Evolutionary conservation across 2,113 vertebrate genomes (phyloP).

Genomic region (Sander vitreus): DNA sequence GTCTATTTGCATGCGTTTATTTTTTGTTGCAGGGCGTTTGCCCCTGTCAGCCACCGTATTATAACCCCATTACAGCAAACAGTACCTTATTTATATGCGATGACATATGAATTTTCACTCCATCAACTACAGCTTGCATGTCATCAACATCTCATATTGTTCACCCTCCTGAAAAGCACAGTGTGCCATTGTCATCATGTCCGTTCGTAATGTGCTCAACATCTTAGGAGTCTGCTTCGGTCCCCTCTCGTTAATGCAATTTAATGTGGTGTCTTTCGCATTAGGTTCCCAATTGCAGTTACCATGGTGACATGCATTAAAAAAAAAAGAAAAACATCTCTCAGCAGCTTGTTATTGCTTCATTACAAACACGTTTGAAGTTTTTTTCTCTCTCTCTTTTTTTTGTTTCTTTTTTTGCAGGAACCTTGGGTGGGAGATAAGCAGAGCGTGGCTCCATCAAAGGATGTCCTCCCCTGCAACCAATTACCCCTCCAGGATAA

Average conservation of each 20-base stretch:
- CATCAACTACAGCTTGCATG: not conserved
- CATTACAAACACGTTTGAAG: slow-evolving; percentile 76
- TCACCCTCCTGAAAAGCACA: slow-evolving; percentile 37
- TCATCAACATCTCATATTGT: slow-evolving; percentile 24
- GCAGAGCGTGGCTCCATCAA: slow-evolving; percentile 67
- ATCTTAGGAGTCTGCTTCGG: slow-evolving; percentile 7
- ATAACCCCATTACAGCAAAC: not conserved
- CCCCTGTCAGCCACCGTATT: too few relatives aligned
- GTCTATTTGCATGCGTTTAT: too few relatives aligned
- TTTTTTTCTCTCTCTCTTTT: slow-evolving; percentile 29
- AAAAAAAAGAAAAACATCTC: slow-evolving; percentile 44
- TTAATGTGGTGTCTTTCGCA: slow-evolving; percentile 55
- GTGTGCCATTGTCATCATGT: slow-evolving; percentile 24
- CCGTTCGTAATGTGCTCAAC: slow-evolving; percentile 25
- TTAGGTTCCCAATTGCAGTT: slow-evolving; percentile 53
- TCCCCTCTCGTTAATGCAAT: slow-evolving; percentile 58
- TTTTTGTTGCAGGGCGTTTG: too few relatives aligned
- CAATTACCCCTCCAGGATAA: slow-evolving; percentile 79
- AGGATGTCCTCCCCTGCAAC: slow-evolving; percentile 71
- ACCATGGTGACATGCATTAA: slow-evolving; percentile 60
- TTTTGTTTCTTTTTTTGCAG: slow-evolving; percentile 32
- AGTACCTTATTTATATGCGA: slow-evolving; percentile 1
- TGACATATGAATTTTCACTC: not conserved
- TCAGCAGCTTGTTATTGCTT: slow-evolving; percentile 67
- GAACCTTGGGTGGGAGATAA: slow-evolving; percentile 72